These are phyloP conservation scores for Solenopsis invicta DNA, from an alignment of 1,140 invertebrate species.

Conservation along the genomic window DNA sequence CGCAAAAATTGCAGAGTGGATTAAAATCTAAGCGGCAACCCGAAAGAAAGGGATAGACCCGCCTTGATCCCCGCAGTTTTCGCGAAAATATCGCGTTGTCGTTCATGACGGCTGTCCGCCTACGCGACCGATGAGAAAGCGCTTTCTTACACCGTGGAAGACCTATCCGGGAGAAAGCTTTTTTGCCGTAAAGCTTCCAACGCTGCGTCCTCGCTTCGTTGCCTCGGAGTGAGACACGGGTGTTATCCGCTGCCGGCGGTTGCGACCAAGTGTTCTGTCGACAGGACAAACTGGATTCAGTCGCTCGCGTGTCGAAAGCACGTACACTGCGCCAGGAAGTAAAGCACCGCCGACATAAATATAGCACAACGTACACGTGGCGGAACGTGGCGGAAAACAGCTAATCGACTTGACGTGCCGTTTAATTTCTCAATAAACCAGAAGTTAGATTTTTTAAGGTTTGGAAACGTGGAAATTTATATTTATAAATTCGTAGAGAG, in stretches of 20 bases:
- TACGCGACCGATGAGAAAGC: conserved; percentile 67
- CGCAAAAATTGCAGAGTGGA: conserved; percentile 22
- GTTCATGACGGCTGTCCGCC: conserved; percentile 54
- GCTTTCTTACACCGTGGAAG: conserved; percentile 66
- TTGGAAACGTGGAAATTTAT: neutral
- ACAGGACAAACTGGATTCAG: conserved; percentile 52
- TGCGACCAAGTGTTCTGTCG: conserved; percentile 45
- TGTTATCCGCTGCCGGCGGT: conserved; percentile 48
- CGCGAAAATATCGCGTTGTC: conserved; percentile 44
- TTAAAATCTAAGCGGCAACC: conserved; percentile 32
- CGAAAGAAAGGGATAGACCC: neutral
- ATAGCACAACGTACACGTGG: neutral
- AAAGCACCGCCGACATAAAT: conserved; percentile 48
- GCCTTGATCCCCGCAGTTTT: conserved; percentile 37
- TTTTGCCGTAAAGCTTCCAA: conserved; percentile 61
- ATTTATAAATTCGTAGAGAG: conserved; percentile 12
- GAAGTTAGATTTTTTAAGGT: neutral
- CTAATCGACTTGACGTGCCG: conserved; percentile 9
- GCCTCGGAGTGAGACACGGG: conserved; percentile 50
- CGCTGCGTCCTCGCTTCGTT: conserved; percentile 34
- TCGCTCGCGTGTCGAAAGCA: conserved; percentile 63
- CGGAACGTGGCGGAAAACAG: neutral
- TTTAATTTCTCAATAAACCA: conserved; percentile 21
- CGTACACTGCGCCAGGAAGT: conserved; percentile 4
- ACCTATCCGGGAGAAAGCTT: conserved; percentile 74